phyloP scores from a whole-genome alignment of 2,797 vertebrate genomes.

The Rachycentron canadum region DNA sequence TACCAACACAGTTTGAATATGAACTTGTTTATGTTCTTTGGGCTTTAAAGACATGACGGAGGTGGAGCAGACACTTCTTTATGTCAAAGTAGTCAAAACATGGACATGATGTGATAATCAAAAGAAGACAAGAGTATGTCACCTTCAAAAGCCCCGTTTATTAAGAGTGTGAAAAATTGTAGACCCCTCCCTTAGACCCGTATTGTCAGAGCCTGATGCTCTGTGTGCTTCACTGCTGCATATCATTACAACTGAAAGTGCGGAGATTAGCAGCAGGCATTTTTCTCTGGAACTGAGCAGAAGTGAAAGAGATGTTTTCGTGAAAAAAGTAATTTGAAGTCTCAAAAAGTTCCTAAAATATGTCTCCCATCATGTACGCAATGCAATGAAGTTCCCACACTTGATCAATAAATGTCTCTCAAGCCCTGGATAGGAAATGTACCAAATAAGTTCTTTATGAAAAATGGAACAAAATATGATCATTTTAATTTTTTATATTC shows the following conservation, averaged over 20 bases:
- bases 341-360: constrained; percentile 21
- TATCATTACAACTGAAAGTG: constrained; percentile 13
- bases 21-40: too few species aligned
- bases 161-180: background rate
- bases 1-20: background rate
- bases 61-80: background rate
- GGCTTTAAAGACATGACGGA: too few species aligned
- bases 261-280: constrained; percentile 34
- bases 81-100: background rate
- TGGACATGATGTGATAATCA: background rate
- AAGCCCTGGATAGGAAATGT: background rate
- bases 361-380: background rate
- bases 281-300: constrained; percentile 8
- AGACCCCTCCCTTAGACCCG: background rate
- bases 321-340: constrained; percentile 44
- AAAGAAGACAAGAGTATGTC: background rate
- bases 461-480: background rate
- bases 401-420: background rate
- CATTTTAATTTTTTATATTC: background rate
- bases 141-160: background rate
- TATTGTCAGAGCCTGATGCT: background rate
- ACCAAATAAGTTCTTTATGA: background rate
- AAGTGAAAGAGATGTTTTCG: background rate
- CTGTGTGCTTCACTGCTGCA: background rate
- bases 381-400: constrained; percentile 2